Base-by-base conservation (phyloP, 2,797 vertebrate genomes). In the Erethizon dorsatum region DNA sequence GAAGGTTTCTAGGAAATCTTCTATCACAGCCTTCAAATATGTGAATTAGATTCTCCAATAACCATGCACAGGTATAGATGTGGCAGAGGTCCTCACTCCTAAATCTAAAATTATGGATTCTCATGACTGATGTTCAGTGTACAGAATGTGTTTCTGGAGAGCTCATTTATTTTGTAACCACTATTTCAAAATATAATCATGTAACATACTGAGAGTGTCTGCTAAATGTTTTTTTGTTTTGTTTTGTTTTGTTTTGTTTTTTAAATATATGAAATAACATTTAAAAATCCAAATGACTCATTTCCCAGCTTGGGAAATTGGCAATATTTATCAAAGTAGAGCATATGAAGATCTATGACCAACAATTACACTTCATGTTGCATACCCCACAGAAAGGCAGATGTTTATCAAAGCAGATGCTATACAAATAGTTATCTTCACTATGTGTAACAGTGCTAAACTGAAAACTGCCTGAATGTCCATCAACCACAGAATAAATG, bases 181-280 rank as follows among this genome's bases (percentile, higher is more conserved):
- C 13, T 65, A 83, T 24, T 47, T 82, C 73, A 89, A 89, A 61
- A 92, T 56, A 8, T 50, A 90, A 93, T 33, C 69, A 77, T 77
- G 80, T 90, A 69, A 78, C 14, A 50, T 56, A 88, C 20, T 82
- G 56, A 69, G 26, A 63, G n/a, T 18, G 14, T 84, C 24, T n/a
- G 22, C 24, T 80, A 45, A 75, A 67, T 2, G 3, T n/a, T 69
- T 83, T 63, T 54, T n/a, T n/a, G n/a, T n/a, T n/a, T n/a, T n/a
- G n/a, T n/a, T n/a, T n/a, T n/a, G n/a, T n/a, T n/a, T n/a, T n/a
- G n/a, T n/a, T n/a, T n/a, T n/a, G n/a, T n/a, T n/a, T 65, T 52
- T 37, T 45, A 26, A 31, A 52, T 37, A 31, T 17, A 9, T 80
- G 65, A 91, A 54, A 89, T 84, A 93, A 59, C 11, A 59, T 94